Evolutionary conservation across 2,888 invertebrate genomes (phyloP).

Genomic region (Notodonta ziczac): DNA sequence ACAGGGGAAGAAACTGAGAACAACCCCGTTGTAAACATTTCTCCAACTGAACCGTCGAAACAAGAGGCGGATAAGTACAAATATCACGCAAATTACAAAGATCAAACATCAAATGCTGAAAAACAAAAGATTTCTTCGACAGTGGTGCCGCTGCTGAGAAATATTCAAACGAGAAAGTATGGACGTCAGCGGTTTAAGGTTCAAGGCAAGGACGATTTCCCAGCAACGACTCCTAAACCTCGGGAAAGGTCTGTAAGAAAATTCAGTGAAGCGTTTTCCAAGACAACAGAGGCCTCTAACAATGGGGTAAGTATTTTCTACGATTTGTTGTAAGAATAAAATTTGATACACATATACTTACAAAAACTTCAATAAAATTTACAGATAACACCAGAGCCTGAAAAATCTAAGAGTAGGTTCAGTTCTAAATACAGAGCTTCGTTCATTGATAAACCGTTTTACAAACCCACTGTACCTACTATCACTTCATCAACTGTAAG

Average conservation of each 20-base stretch:
- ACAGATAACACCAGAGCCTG: conserved; percentile 74
- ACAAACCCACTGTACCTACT: conserved; percentile 86
- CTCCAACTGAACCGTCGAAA: conserved; percentile 43
- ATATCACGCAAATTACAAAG: conserved; percentile 72
- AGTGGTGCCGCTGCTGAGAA: conserved; percentile 62
- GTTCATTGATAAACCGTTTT: conserved; percentile 82
- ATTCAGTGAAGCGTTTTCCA: conserved; percentile 68
- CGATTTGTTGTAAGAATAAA: conserved; percentile 4
- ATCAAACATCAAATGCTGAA: conserved; percentile 46
- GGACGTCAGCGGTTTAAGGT: conserved; percentile 53
- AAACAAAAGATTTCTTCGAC: conserved; percentile 51
- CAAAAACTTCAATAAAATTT: conserved; percentile 42
- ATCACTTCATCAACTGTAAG: conserved; percentile 83
- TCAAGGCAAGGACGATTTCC: conserved; percentile 46
- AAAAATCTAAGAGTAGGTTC: conserved; percentile 81
- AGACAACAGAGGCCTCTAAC: conserved; percentile 70
- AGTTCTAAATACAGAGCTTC: conserved; percentile 85
- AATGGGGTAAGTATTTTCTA: conserved; percentile 71
- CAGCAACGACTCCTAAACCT: conserved; percentile 49
- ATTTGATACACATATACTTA: conserved; percentile 8
- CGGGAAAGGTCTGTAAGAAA: conserved; percentile 63
- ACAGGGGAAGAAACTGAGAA: conserved; percentile 56
- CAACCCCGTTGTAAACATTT: conserved; percentile 45
- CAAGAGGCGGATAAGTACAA: conserved; percentile 56
- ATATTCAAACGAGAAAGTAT: conserved; percentile 69